Conservation (phyloP, 2,113 vertebrate genomes). For the Trichomycterus rosablanca region DNA sequence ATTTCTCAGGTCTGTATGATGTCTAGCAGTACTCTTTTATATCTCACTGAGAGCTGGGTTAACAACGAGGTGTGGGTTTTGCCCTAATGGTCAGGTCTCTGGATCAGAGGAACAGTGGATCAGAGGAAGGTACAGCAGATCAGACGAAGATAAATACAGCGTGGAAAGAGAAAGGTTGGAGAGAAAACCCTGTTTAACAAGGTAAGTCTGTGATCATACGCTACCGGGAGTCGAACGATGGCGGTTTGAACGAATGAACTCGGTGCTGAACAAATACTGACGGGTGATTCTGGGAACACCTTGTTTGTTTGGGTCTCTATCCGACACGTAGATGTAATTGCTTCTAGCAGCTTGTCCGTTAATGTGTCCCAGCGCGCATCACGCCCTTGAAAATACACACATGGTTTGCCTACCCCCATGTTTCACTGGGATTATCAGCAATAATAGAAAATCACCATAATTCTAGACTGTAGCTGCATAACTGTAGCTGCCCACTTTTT, state of each 20-base stretch:
- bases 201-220: conserved; percentile 21
- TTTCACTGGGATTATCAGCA: conserved; percentile 32
- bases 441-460: conserved; percentile 22
- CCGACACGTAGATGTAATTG: conserved; percentile 40
- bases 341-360: conserved; percentile 38
- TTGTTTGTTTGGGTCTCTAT: conserved; percentile 33
- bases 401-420: neutral
- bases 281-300: conserved; percentile 34
- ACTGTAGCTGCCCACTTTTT: no score
- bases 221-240: conserved; percentile 4
- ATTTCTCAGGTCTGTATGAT: no score
- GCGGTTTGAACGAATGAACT: conserved; percentile 28
- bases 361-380: conserved; percentile 36
- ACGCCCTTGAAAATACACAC: conserved; percentile 22
- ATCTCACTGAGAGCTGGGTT: neutral
- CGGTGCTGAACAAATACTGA: conserved; percentile 23
- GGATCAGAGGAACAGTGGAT: conserved; percentile 13
- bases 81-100: conserved; percentile 23
- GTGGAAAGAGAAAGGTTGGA: conserved; percentile 8
- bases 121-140: conserved; percentile 1
- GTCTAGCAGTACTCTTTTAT: neutral
- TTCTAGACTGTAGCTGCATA: no score
- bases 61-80: conserved; percentile 1
- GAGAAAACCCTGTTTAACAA: conserved; percentile 21
- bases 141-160: neutral